These are phyloP conservation scores for Tromatobia lineatoria DNA, from an alignment of 2,888 invertebrate genomes.

Conservation along the genomic window DNA sequence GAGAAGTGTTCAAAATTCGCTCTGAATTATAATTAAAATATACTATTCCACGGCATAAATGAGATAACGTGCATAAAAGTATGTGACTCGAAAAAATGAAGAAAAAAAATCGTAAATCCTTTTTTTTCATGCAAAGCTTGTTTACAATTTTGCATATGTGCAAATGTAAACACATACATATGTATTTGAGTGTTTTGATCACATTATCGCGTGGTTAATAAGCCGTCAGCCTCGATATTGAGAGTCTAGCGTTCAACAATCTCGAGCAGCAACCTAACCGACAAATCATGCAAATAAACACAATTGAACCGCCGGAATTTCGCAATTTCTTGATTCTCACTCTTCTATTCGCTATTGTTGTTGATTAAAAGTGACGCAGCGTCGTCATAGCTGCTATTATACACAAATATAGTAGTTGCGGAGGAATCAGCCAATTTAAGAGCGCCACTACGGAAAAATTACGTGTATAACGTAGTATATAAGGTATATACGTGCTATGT, in stretches of 20 bases:
- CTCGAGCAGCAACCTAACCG: not conserved
- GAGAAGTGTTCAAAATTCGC: too few relatives aligned
- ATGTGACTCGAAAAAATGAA: not conserved
- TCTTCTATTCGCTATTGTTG: conserved; percentile 1
- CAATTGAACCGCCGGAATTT: not conserved
- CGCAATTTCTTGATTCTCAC: conserved; percentile 18
- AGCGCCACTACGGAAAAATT: conserved; percentile 18
- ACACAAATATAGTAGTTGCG: not conserved
- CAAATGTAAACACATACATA: not conserved
- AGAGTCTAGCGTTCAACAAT: not conserved
- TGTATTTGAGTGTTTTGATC: not conserved
- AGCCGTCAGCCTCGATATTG: conserved; percentile 35
- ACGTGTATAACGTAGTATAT: not conserved
- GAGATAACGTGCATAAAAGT: too few relatives aligned
- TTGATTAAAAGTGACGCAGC: conserved; percentile 15
- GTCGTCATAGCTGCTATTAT: not conserved
- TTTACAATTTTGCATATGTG: too few relatives aligned
- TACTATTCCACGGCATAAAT: too few relatives aligned
- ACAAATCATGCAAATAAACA: not conserved
- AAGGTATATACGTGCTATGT: not conserved
- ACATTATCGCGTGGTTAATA: conserved; percentile 22
- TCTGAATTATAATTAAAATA: too few relatives aligned
- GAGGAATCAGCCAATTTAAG: conserved; percentile 26
- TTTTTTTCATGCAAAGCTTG: too few relatives aligned
- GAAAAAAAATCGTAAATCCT: too few relatives aligned